Evolutionary conservation across 1,140 invertebrate genomes (phyloP).

Genomic region (Pachyrhynchus sulphureomaculatus): DNA sequence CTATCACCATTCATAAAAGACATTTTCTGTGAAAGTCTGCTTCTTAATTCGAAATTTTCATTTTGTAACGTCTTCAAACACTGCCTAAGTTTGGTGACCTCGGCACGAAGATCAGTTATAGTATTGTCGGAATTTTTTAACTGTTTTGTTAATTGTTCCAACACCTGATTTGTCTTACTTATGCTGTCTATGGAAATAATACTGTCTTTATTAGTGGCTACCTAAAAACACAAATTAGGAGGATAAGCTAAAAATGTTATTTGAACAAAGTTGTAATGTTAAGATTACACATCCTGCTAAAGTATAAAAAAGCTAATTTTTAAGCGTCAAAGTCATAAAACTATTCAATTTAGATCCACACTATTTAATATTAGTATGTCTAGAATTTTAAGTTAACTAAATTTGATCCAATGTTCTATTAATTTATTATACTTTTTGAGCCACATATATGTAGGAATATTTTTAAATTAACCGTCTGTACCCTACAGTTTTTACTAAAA

Average conservation of each 20-base stretch:
- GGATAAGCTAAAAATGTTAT: background rate
- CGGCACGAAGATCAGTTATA: conserved; percentile 61
- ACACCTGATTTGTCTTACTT: conserved; percentile 31
- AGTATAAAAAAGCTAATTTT: too few relatives aligned
- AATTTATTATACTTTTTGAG: too few relatives aligned
- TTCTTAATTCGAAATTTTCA: conserved; percentile 70
- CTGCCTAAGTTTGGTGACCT: conserved; percentile 60
- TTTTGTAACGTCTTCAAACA: conserved; percentile 65
- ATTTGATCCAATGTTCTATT: too few relatives aligned
- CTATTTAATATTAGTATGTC: too few relatives aligned
- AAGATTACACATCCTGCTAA: too few relatives aligned
- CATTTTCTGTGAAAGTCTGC: conserved; percentile 48
- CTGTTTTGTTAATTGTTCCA: conserved; percentile 43
- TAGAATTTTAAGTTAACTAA: too few relatives aligned
- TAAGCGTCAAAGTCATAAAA: too few relatives aligned
- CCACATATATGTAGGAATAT: too few relatives aligned
- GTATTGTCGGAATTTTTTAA: conserved; percentile 46
- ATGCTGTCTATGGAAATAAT: conserved; percentile 32
- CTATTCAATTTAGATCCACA: too few relatives aligned
- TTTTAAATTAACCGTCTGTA: too few relatives aligned
- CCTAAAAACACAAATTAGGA: background rate
- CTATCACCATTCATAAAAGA: conserved; percentile 36
- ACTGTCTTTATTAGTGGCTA: conserved; percentile 28
- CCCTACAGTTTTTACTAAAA: too few relatives aligned
- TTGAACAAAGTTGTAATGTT: too few relatives aligned